Conservation (phyloP, 2,888 invertebrate genomes). For the Bruchidius siliquastri region DNA sequence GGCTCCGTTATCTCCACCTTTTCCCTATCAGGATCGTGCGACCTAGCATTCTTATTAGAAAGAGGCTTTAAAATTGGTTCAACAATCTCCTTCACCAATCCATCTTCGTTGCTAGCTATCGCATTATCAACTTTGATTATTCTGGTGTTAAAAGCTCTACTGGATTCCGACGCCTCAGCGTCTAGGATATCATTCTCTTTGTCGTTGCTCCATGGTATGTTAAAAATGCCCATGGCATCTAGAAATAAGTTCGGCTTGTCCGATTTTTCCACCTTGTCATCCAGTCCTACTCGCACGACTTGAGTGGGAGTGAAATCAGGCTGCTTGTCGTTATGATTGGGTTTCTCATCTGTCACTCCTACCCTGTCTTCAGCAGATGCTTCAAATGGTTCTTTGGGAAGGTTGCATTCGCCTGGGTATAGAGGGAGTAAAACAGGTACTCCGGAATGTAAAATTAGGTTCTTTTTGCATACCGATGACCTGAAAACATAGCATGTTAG, state of each 20-base stretch:
- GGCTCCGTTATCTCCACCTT: conserved; percentile 62
- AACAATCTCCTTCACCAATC: conserved; percentile 56
- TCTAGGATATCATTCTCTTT: conserved; percentile 49
- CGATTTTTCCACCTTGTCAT: conserved; percentile 31
- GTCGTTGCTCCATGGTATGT: conserved; percentile 48
- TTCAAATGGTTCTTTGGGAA: conserved; percentile 50
- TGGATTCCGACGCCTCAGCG: conserved; percentile 48
- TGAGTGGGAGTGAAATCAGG: conserved; percentile 42
- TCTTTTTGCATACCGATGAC: conserved; percentile 75
- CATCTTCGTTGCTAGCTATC: conserved; percentile 20
- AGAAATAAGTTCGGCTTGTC: conserved; percentile 25
- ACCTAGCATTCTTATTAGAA: conserved; percentile 52
- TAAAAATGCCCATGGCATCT: conserved; percentile 49
- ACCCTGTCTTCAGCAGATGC: conserved; percentile 20
- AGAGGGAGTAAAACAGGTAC: conserved; percentile 68
- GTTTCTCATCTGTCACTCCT: conserved; percentile 16
- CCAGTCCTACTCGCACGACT: conserved; percentile 43
- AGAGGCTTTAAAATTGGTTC: conserved; percentile 69
- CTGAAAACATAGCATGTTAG: conserved; percentile 44
- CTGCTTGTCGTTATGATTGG: conserved; percentile 16
- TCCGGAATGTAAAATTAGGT: conserved; percentile 68
- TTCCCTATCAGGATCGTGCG: conserved; percentile 45
- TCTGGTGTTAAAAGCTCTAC: conserved; percentile 55
- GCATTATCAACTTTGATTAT: conserved; percentile 25
- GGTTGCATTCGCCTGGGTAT: conserved; percentile 72